A percentile compares a stretch with the other conserved stretches of the same genome.
Conservation (phyloP, 2,797 vertebrate species). For the Gastrophryne carolinensis region DNA sequence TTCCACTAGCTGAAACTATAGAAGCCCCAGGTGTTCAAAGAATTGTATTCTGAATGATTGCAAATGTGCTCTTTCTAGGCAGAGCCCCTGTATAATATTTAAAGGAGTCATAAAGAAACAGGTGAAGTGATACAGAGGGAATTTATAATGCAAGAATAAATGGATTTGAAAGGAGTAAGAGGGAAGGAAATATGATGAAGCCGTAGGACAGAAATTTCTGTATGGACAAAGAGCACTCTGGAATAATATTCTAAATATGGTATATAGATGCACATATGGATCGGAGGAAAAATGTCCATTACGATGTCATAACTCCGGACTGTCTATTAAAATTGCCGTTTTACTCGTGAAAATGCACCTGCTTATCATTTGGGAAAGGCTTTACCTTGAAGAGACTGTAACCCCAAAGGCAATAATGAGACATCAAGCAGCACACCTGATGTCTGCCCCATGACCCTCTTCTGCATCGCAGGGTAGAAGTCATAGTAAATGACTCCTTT, state of each 20-base stretch:
- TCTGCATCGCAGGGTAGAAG: too few relatives aligned
- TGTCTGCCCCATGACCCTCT: too few relatives aligned
- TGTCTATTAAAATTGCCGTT: too few relatives aligned
- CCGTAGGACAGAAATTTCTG: constrained; percentile 32
- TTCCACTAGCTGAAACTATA: not conserved
- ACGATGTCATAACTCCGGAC: too few relatives aligned
- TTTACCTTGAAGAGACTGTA: too few relatives aligned
- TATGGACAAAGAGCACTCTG: constrained; percentile 26
- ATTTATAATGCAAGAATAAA: constrained; percentile 40
- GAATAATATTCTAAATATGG: too few relatives aligned
- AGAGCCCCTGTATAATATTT: constrained; percentile 12
- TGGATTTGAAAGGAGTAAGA: constrained; percentile 29
- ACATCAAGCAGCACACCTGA: too few relatives aligned
- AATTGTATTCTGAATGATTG: not conserved
- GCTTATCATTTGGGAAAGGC: too few relatives aligned
- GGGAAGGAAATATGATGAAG: constrained; percentile 19
- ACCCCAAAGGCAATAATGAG: too few relatives aligned
- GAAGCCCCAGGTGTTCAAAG: not conserved
- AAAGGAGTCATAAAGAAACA: constrained; percentile 25
- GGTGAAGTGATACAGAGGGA: constrained; percentile 6
- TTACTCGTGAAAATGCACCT: too few relatives aligned
- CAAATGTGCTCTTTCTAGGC: constrained; percentile 1
- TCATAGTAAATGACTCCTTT: too few relatives aligned
- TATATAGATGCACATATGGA: constrained; percentile 8
- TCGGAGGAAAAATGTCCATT: not conserved